Conservation (phyloP, 2,113 vertebrate genomes). For the Asarcornis scutulata region DNA sequence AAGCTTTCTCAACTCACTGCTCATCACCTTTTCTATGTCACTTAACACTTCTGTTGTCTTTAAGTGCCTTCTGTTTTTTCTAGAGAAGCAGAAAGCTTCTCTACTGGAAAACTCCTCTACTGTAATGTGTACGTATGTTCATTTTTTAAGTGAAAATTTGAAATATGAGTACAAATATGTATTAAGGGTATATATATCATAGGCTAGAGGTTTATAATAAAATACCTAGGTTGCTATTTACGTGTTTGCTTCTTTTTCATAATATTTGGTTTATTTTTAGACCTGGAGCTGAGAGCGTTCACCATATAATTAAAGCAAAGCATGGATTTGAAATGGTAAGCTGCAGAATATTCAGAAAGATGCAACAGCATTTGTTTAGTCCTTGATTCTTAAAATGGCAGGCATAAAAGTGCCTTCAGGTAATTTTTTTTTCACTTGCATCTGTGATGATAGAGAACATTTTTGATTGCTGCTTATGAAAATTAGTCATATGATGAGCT, state of each 20-base stretch:
- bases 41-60: background rate
- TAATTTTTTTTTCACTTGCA: background rate
- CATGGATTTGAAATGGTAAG: conserved; percentile 7
- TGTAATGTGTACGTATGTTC: background rate
- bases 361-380: background rate
- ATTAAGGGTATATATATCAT: background rate
- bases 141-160: background rate
- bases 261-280: background rate
- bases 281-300: background rate
- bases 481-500: background rate
- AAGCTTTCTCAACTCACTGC: background rate
- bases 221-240: background rate
- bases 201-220: background rate
- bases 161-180: background rate
- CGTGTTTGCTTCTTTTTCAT: background rate
- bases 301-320: background rate
- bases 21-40: background rate
- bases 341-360: background rate
- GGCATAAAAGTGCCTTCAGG: background rate
- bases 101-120: no score
- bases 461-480: background rate
- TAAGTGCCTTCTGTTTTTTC: background rate
- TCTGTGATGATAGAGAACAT: background rate
- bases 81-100: background rate
- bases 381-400: background rate